Evolutionary conservation across 2,113 vertebrate genomes (phyloP), one percentile per base, ranked within the genome.

Genomic region (Pao palembangensis): DNA sequence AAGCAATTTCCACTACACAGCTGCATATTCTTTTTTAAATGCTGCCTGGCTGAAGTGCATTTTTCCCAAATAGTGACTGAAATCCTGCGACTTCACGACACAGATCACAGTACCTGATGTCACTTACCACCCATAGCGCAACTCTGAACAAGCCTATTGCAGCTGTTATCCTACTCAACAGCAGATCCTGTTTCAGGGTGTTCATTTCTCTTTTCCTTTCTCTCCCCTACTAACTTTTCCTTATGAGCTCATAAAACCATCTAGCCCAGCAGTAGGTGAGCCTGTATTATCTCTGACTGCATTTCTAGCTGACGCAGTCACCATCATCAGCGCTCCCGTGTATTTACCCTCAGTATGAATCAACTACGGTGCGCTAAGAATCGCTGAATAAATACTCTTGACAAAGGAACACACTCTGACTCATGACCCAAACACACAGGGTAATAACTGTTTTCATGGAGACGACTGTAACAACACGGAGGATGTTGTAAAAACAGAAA

Each of bases 141-240:
- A 12, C 42, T 19, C 8, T 28, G 20, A 51, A 60, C 14, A 59
- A 16, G 1, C 31, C 2, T 13, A 38, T 34, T 20, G 13, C 43
- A 14, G 16, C 43, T 16, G 43, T 44, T 17, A 1, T 7, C 16
- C 16, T 17, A 5, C 43, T 44, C 16, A 44, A 16, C 43, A 6
- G 13, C 14, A n/a, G n/a, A 61, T 54, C 38, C 28, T 13, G 50
- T 53, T 62, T 50, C 55, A 46, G 31, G 13, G 23, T 54, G 62
- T 16, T 66, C 23, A 44, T 57, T 65, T 75, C 61, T 21, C 46
- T 67, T 55, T 51, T 51, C 85, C 85, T 72, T 67, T 72, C 82
- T 81, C 34, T 83, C 76, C 81, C 69, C 67, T 53, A 20, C 48
- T 56, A 52, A 57, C 43, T 58, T 16, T 19, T 18, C 18, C 43